A percentile compares a stretch with the other conserved stretches of the same genome.
These are phyloP conservation scores for Caenorhabditis sp. DNA, from an alignment of 2,888 invertebrate species.

Conservation along the genomic window DNA sequence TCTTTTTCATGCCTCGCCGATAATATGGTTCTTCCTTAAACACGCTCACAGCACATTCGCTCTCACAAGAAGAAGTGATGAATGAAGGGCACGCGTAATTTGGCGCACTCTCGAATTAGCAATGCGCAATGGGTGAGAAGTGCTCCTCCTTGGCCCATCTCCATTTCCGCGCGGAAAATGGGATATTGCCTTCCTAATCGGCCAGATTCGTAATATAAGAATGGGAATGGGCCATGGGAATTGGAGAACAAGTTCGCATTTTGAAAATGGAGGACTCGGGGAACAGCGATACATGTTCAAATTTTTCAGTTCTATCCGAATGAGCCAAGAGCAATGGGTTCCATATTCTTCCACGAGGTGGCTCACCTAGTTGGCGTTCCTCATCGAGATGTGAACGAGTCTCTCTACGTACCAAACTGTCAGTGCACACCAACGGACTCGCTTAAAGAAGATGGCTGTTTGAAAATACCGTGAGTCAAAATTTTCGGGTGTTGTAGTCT, in stretches of 20 bases:
- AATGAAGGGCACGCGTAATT: constrained; percentile 63
- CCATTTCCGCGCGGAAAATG: constrained; percentile 53
- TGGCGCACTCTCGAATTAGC: constrained; percentile 61
- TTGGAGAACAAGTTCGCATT: not conserved
- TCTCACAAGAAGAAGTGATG: constrained; percentile 48
- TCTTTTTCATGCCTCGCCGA: constrained; percentile 28
- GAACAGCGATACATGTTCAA: not conserved
- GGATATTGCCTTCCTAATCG: constrained; percentile 52
- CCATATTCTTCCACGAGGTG: constrained; percentile 82
- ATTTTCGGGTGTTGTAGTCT: not conserved
- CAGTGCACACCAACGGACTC: constrained; percentile 55
- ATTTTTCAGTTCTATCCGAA: constrained; percentile 81
- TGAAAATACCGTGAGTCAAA: constrained; percentile 77
- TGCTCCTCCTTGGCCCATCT: constrained; percentile 29
- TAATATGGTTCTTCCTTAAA: constrained; percentile 54
- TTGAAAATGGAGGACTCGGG: constrained; percentile 10
- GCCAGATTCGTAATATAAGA: constrained; percentile 58
- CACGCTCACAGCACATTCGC: constrained; percentile 34
- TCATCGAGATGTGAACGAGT: constrained; percentile 71
- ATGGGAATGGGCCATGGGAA: constrained; percentile 57
- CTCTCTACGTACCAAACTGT: constrained; percentile 71
- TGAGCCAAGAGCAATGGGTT: constrained; percentile 82
- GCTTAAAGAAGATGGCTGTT: constrained; percentile 68
- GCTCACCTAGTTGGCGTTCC: constrained; percentile 80
- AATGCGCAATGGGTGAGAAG: constrained; percentile 60